These are phyloP conservation scores for Lutraria rhynchaena DNA, from an alignment of 1,140 invertebrate genomes.

Conservation along the genomic window DNA sequence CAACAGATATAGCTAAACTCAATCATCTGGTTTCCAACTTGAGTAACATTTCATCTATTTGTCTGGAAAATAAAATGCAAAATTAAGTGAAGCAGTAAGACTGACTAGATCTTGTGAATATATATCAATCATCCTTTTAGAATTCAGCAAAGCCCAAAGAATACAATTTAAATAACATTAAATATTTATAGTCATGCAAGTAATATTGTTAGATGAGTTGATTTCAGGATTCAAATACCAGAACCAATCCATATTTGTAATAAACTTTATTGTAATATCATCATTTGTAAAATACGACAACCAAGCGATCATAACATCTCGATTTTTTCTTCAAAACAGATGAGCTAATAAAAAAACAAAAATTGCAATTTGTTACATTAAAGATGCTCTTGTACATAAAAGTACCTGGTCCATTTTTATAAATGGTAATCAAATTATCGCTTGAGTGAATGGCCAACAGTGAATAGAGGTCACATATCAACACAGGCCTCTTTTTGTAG, in stretches of 20 bases:
- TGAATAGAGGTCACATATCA: no score
- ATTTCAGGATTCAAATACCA: not conserved
- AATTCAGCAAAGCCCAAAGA: not conserved
- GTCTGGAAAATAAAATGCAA: conserved; percentile 3
- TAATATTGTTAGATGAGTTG: not conserved
- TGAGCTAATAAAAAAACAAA: no score
- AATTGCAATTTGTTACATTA: not conserved
- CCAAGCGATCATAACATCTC: not conserved
- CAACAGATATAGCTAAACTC: no score
- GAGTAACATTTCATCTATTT: conserved; percentile 26
- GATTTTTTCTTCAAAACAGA: no score
- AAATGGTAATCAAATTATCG: no score
- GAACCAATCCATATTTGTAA: no score
- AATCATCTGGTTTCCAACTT: conserved; percentile 5
- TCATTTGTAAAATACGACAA: not conserved
- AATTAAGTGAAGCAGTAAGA: not conserved
- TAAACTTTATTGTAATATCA: no score
- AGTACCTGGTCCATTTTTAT: no score
- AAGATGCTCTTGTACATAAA: not conserved
- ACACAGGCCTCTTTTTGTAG: not conserved
- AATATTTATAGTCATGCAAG: not conserved
- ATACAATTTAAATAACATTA: not conserved
- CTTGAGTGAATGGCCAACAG: no score
- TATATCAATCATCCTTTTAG: not conserved
- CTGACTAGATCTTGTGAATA: not conserved